Conservation (phyloP, 2,888 invertebrate species). For the Tipula vernalis region DNA sequence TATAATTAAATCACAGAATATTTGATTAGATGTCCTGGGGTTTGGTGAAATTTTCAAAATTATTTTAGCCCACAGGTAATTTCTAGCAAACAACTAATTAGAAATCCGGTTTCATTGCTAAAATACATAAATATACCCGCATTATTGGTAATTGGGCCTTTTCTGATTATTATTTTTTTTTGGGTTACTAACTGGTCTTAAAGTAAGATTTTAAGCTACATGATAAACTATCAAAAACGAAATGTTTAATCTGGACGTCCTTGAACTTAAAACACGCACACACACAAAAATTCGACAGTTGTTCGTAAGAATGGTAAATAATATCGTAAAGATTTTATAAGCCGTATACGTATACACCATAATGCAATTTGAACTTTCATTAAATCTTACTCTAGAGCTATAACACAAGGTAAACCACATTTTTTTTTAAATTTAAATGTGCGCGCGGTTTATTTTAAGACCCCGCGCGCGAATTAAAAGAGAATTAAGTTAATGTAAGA, state of each 20-base stretch:
- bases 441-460: neutral
- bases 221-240: neutral
- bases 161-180: no score
- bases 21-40: neutral
- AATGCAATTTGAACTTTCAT: neutral
- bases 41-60: neutral
- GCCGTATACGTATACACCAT: neutral
- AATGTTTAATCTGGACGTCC: neutral
- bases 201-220: no score
- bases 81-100: neutral
- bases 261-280: neutral
- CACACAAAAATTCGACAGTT: neutral
- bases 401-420: slow-evolving; percentile 4
- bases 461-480: neutral
- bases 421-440: neutral
- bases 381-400: neutral
- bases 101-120: neutral
- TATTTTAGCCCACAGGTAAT: neutral
- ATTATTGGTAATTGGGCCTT: neutral
- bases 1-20: neutral
- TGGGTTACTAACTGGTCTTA: no score
- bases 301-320: neutral
- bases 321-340: neutral
- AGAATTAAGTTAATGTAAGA: neutral
- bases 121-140: neutral